phyloP scores from a whole-genome alignment of 1,140 invertebrate species.

The Brachionus paranguensis region DNA sequence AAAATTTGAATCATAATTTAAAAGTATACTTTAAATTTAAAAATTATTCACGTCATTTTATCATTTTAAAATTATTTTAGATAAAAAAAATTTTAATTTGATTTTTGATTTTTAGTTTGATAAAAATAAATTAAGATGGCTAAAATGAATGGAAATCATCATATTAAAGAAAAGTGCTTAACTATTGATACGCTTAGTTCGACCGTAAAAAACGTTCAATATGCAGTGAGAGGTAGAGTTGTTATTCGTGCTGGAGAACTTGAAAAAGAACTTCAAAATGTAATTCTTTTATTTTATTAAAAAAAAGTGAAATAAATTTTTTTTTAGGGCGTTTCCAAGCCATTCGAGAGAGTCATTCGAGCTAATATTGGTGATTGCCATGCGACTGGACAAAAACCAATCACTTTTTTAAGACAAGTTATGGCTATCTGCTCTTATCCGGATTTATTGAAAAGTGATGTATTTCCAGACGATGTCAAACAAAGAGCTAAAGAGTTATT shows the following conservation, averaged over 20 bases:
- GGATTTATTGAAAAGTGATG: slow-evolving; percentile 65
- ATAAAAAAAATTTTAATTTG: neutral
- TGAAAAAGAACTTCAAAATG: slow-evolving; percentile 59
- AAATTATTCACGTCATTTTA: neutral
- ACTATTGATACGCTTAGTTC: slow-evolving; percentile 83
- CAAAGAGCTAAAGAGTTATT: slow-evolving; percentile 70
- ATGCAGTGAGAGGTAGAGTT: slow-evolving; percentile 84
- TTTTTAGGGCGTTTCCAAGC: slow-evolving; percentile 71
- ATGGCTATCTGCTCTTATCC: slow-evolving; percentile 59
- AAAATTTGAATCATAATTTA: neutral
- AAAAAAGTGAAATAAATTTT: neutral
- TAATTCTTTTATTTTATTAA: neutral
- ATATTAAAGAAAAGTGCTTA: slow-evolving; percentile 47
- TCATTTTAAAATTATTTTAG: neutral
- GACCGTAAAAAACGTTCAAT: slow-evolving; percentile 74
- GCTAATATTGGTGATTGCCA: slow-evolving; percentile 98
- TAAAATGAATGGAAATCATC: neutral
- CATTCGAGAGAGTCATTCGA: slow-evolving; percentile 88
- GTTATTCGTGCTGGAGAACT: slow-evolving; percentile 68
- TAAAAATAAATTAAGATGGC: neutral
- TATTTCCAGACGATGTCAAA: slow-evolving; percentile 79
- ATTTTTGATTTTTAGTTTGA: neutral
- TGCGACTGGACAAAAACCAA: slow-evolving; percentile 81
- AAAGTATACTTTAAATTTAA: neutral
- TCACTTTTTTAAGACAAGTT: slow-evolving; percentile 70